A percentile compares a stretch with the other conserved stretches of the same genome.
Evolutionary conservation across 2,888 invertebrate genomes (phyloP).

Genomic region (Athalia cordata): DNA sequence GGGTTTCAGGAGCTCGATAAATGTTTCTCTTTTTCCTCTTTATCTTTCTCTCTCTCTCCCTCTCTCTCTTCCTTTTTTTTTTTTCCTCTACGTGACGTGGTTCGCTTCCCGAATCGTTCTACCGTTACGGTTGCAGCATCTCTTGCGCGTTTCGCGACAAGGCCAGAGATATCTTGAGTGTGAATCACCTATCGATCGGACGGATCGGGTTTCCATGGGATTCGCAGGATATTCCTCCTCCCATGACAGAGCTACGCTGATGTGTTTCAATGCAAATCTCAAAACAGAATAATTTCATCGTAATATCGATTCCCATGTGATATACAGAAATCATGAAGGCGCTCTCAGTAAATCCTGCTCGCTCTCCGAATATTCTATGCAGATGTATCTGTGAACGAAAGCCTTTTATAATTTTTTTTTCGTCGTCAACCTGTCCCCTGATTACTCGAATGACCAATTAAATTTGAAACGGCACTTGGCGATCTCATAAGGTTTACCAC

Average conservation of each 20-base stretch:
- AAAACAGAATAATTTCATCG: not conserved
- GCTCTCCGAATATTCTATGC: too few species aligned
- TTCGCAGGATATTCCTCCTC: conserved; percentile 29
- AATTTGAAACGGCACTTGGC: not conserved
- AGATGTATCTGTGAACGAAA: too few species aligned
- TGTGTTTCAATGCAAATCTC: not conserved
- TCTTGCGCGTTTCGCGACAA: conserved; percentile 38
- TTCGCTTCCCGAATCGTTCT: conserved; percentile 9
- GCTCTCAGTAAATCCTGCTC: too few species aligned
- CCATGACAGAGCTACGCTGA: conserved; percentile 26
- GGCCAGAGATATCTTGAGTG: not conserved
- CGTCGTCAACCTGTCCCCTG: too few species aligned
- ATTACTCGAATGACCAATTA: conserved; percentile 8
- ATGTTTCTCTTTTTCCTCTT: too few species aligned
- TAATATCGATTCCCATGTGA: not conserved
- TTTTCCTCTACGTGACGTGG: too few species aligned
- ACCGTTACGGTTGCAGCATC: conserved; percentile 21
- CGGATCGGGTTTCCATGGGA: conserved; percentile 34
- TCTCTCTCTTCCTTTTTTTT: too few species aligned
- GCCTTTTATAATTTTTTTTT: too few species aligned
- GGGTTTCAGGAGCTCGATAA: too few species aligned
- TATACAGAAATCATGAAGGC: conserved; percentile 35
- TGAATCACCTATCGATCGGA: conserved; percentile 6
- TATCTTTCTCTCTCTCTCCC: too few species aligned
- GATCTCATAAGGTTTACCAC: too few species aligned